A percentile compares a stretch with the other conserved stretches of the same genome.
Conservation (phyloP, 2,113 vertebrate species). For the Phyllopteryx taeniolatus region DNA sequence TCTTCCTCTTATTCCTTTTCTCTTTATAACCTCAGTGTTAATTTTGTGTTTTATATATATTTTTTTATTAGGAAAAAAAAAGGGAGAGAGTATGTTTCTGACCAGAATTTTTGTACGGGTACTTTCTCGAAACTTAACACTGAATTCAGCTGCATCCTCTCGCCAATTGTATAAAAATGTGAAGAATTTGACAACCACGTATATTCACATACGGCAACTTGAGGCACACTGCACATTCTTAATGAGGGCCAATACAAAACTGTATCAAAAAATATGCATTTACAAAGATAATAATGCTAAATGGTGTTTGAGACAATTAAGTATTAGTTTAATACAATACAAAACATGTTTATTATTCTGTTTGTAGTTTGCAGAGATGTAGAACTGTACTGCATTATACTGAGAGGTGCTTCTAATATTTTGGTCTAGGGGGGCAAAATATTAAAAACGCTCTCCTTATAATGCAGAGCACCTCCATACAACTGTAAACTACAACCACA, state of each 20-base stretch:
- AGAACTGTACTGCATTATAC: too few relatives aligned
- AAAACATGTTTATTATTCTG: neutral
- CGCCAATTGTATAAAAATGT: too few relatives aligned
- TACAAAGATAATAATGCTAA: neutral
- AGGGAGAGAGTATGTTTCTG: neutral
- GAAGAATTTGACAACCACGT: too few relatives aligned
- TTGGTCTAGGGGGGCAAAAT: too few relatives aligned
- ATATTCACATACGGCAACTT: too few relatives aligned
- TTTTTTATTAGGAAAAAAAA: neutral
- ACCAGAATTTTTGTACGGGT: neutral
- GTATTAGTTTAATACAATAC: neutral
- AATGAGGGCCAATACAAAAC: too few relatives aligned
- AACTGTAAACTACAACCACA: neutral
- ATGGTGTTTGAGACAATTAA: neutral
- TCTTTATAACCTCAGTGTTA: conserved; percentile 3
- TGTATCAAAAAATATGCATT: neutral
- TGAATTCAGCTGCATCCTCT: too few relatives aligned
- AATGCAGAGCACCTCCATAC: neutral
- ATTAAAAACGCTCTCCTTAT: neutral
- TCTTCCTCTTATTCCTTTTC: conserved; percentile 23
- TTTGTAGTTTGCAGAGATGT: too few relatives aligned
- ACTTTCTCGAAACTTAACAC: too few relatives aligned
- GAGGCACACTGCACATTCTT: too few relatives aligned
- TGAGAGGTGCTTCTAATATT: too few relatives aligned
- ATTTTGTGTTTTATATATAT: conserved; percentile 26